phyloP scores from a whole-genome alignment of 2,113 vertebrate genomes.

The Passer montanus region DNA sequence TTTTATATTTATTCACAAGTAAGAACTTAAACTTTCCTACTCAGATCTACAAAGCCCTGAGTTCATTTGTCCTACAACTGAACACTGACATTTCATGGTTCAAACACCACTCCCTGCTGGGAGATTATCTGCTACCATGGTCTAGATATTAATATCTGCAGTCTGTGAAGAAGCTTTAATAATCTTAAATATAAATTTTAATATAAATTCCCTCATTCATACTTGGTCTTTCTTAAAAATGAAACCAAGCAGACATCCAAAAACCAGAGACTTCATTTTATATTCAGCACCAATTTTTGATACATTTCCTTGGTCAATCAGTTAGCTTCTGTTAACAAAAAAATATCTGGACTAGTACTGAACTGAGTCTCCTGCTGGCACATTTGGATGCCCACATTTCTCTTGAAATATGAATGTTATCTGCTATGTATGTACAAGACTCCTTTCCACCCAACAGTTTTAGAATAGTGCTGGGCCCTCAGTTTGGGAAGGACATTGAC shows the following conservation, averaged over 20 bases:
- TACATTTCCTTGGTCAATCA: neutral
- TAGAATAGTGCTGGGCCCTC: neutral
- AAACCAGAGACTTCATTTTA: neutral
- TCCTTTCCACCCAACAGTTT: neutral
- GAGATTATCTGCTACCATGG: conserved; percentile 20
- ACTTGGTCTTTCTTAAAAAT: conserved; percentile 7
- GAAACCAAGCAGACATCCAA: neutral
- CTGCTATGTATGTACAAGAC: neutral
- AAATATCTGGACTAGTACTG: neutral
- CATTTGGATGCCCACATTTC: neutral
- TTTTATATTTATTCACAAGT: conserved; percentile 48
- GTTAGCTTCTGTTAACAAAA: neutral
- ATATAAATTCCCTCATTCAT: conserved; percentile 8
- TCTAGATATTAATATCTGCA: conserved; percentile 27
- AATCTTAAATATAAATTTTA: conserved; percentile 46
- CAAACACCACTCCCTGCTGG: conserved; percentile 31
- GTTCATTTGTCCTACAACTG: neutral
- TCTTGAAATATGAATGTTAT: neutral
- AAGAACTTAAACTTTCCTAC: conserved; percentile 48
- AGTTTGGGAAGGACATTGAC: neutral
- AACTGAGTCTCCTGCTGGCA: neutral
- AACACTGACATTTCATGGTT: conserved; percentile 53
- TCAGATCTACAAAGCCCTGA: neutral
- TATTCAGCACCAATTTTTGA: neutral
- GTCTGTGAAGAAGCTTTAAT: conserved; percentile 22